A percentile compares a stretch with the other conserved stretches of the same genome.
phyloP scores from a whole-genome alignment of 23 tunicate species.

The Aplidium turbinatum region DNA sequence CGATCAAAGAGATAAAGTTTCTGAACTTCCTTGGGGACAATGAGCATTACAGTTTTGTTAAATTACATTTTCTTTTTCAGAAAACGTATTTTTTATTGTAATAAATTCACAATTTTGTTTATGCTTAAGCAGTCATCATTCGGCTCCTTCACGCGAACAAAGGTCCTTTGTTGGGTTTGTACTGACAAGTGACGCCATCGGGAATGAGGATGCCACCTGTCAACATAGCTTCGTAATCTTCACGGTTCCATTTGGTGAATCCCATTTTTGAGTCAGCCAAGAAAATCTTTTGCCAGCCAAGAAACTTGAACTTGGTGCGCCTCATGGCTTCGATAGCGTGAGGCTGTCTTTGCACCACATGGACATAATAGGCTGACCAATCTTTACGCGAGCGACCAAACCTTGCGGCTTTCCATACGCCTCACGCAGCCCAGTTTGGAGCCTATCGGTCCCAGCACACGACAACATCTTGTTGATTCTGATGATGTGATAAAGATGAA shows the following conservation, averaged over 20 bases:
- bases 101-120: no score
- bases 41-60: no score
- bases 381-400: conserved; percentile 92
- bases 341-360: conserved; percentile 75
- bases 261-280: conserved; percentile 85
- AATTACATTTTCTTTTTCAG: no score
- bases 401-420: conserved; percentile 99
- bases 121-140: no score
- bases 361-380: conserved; percentile 96
- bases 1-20: no score
- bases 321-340: conserved; percentile 92
- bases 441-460: conserved; percentile 99
- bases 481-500: conserved; percentile 94
- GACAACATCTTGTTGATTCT: conserved; percentile 98
- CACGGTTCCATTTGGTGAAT: conserved; percentile 95
- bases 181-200: conserved; percentile 97
- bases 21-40: no score
- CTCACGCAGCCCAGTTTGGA: conserved; percentile 98
- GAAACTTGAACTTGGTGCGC: conserved; percentile 97
- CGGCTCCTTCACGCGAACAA: conserved; percentile 72
- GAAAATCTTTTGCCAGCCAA: conserved; percentile 88
- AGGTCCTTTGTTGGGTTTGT: conserved; percentile 90
- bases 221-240: conserved; percentile 70
- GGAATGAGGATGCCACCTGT: conserved; percentile 79
- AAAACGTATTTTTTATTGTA: no score